A percentile compares a stretch with the other conserved stretches of the same genome.
phyloP scores from a whole-genome alignment of 2,797 vertebrate species.

The Hephaestus fuliginosus region DNA sequence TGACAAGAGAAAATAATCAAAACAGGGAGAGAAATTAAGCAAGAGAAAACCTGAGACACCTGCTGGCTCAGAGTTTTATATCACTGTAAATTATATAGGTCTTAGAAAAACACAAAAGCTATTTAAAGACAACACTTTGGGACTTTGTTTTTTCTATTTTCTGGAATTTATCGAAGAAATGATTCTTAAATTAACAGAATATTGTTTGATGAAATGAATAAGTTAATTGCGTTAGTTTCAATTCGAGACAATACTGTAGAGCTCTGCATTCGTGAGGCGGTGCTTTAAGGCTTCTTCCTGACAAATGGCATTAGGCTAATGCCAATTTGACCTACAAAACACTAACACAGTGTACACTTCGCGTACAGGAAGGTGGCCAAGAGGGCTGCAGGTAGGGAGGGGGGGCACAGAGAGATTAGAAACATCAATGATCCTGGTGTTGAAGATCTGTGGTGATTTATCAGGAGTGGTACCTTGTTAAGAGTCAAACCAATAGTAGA shows the following conservation, averaged over 20 bases:
- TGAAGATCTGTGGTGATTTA: slow-evolving; percentile 16
- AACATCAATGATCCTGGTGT: slow-evolving; percentile 28
- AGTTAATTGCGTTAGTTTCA: not conserved
- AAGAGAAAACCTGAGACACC: not conserved
- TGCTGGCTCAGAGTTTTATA: too few relatives aligned
- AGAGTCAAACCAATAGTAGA: not conserved
- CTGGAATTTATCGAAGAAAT: too few relatives aligned
- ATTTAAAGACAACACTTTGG: not conserved
- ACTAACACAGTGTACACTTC: slow-evolving; percentile 5
- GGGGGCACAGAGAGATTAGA: slow-evolving; percentile 29
- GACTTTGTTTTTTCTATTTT: not conserved
- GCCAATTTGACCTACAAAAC: slow-evolving; percentile 43
- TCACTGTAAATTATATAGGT: too few relatives aligned
- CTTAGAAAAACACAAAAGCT: too few relatives aligned
- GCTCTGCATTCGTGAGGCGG: slow-evolving; percentile 14
- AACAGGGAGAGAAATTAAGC: not conserved
- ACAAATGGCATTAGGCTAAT: slow-evolving; percentile 37
- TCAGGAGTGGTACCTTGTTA: not conserved
- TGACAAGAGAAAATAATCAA: too few relatives aligned
- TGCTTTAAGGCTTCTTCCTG: not conserved
- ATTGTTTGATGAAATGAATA: too few relatives aligned
- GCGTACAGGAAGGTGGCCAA: slow-evolving; percentile 5
- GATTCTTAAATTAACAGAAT: too few relatives aligned
- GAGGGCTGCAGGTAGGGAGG: not conserved
- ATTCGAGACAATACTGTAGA: not conserved